Conservation (phyloP, 2,113 vertebrate genomes). For the Myotis brandtii region DNA sequence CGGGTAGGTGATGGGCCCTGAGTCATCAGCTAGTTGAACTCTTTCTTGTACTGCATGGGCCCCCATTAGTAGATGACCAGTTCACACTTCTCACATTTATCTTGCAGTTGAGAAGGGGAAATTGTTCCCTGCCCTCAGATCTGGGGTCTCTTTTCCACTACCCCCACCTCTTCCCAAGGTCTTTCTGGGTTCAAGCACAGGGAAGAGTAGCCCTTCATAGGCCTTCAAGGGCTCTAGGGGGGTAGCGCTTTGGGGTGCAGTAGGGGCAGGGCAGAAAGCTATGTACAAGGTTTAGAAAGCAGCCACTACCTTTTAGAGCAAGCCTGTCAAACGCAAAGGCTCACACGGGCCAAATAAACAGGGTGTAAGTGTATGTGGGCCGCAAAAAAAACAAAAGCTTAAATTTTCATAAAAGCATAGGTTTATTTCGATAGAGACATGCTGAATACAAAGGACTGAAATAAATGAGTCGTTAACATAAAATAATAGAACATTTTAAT, state of each 20-base stretch:
- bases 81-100: too few species aligned
- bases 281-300: not conserved
- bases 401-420: too few species aligned
- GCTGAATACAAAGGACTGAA: too few species aligned
- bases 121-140: too few species aligned
- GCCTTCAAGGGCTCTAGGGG: not conserved
- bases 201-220: not conserved
- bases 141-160: not conserved
- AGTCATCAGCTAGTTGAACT: not conserved
- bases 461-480: too few species aligned
- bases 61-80: not conserved
- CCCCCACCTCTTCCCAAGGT: not conserved
- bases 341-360: too few species aligned
- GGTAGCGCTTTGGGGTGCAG: not conserved
- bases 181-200: not conserved
- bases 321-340: too few species aligned
- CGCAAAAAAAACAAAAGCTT: too few species aligned
- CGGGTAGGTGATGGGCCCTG: fast-evolving
- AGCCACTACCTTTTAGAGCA: too few species aligned
- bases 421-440: too few species aligned
- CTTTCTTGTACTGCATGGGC: fast-evolving
- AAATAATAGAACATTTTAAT: too few species aligned
- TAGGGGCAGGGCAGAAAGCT: not conserved
- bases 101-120: not conserved
- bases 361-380: too few species aligned